phyloP scores from a whole-genome alignment of 2,113 vertebrate species.

The Hippotragus niger region DNA sequence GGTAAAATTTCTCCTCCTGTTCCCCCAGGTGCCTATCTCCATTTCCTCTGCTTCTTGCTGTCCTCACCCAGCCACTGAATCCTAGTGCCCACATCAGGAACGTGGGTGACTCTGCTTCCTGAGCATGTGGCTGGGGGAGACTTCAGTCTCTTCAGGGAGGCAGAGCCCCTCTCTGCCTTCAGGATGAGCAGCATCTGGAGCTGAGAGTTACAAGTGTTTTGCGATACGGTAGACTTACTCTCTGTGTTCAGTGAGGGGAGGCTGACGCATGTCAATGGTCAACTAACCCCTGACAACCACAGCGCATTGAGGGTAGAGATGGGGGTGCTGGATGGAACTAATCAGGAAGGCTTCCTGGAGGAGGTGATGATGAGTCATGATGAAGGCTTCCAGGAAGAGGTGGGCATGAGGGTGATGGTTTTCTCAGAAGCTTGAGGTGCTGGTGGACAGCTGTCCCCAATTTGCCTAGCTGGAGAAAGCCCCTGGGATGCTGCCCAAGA shows the following conservation, averaged over 20 bases:
- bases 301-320: not conserved
- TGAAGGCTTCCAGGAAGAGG: not conserved
- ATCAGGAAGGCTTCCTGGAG: not conserved
- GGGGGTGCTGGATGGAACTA: not conserved
- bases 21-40: not conserved
- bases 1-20: not conserved
- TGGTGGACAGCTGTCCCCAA: not conserved
- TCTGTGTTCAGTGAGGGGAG: not conserved
- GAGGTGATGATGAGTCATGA: not conserved
- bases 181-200: not conserved
- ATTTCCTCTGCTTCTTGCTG: not conserved
- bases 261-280: accelerated
- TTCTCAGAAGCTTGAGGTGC: not conserved
- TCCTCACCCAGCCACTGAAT: not conserved
- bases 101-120: not conserved
- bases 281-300: not conserved
- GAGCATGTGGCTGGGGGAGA: not conserved
- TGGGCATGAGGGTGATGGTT: not conserved
- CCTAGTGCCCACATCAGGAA: not conserved
- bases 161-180: not conserved
- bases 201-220: accelerated
- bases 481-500: not conserved
- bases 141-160: not conserved
- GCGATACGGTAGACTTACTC: not conserved
- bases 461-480: not conserved